Percentiles rank a stretch among this genome's conserved stretches.
phyloP scores from a whole-genome alignment of 2,113 vertebrate genomes.

The Arothron firmamentum region DNA sequence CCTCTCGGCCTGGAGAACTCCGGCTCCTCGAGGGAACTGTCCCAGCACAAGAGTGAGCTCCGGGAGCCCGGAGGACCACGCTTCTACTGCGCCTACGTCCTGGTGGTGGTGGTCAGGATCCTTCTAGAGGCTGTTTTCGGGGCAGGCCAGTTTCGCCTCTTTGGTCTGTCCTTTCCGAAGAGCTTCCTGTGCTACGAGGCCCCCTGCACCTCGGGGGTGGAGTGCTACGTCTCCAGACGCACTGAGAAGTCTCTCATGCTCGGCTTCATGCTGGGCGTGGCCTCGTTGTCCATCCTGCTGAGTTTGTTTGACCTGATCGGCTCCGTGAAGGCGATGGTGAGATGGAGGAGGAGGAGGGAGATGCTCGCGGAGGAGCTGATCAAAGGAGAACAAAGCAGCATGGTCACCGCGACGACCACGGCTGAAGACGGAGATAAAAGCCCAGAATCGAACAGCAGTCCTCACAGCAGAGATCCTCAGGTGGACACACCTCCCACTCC shows the following conservation, averaged over 20 bases:
- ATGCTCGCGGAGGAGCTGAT: slow-evolving; percentile 34
- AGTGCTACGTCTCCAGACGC: slow-evolving; percentile 53
- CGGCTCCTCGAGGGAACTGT: slow-evolving; percentile 17
- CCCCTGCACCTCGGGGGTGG: slow-evolving; percentile 49
- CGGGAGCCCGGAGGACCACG: slow-evolving; percentile 3
- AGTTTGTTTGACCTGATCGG: slow-evolving; percentile 40
- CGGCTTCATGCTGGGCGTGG: slow-evolving; percentile 34
- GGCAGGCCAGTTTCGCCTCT: slow-evolving; percentile 35
- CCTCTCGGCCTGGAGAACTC: slow-evolving; percentile 6
- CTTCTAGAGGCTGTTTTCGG: slow-evolving; percentile 36
- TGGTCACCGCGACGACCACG: neutral
- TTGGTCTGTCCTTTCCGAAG: slow-evolving; percentile 35
- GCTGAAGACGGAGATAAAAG: slow-evolving; percentile 22
- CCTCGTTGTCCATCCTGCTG: slow-evolving; percentile 35
- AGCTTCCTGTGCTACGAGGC: slow-evolving; percentile 54
- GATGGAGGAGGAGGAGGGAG: slow-evolving; percentile 24
- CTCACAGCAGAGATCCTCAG: slow-evolving; percentile 4
- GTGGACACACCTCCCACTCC: neutral
- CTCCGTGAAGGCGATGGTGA: slow-evolving; percentile 28
- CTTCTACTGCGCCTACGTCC: slow-evolving; percentile 32
- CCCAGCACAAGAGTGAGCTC: neutral
- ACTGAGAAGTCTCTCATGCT: slow-evolving; percentile 52
- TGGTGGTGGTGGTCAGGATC: slow-evolving; percentile 21
- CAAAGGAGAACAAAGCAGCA: slow-evolving; percentile 42
- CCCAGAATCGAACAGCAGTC: slow-evolving; percentile 1